Conservation (phyloP, 2,113 vertebrate genomes). For the Perca schrenkii region DNA sequence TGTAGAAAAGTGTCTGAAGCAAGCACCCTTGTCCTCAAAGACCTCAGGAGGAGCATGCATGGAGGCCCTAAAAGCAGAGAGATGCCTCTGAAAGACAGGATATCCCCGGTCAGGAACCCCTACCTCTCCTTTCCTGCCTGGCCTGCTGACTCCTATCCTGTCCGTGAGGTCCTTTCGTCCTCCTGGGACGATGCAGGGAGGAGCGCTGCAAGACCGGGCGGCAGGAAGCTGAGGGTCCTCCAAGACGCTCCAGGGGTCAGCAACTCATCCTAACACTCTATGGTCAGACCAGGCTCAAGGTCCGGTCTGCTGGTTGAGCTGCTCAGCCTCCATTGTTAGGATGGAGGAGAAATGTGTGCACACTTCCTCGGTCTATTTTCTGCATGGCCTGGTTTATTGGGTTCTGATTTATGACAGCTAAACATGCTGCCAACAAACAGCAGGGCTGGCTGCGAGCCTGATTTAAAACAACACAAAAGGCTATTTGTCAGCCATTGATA, state of each 20-base stretch:
- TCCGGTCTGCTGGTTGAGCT: slow-evolving; percentile 53
- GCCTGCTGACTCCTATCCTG: slow-evolving; percentile 76
- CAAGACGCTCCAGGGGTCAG: slow-evolving; percentile 78
- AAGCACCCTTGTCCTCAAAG: slow-evolving; percentile 4
- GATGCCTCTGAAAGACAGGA: slow-evolving; percentile 82
- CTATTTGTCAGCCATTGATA: slow-evolving; percentile 52
- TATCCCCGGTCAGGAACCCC: slow-evolving; percentile 82
- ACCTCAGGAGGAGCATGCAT: slow-evolving; percentile 33
- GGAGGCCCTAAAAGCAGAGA: slow-evolving; percentile 37
- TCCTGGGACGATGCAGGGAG: slow-evolving; percentile 53
- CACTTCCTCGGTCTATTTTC: slow-evolving; percentile 82
- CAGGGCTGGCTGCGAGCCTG: slow-evolving; percentile 32
- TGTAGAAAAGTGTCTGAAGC: not conserved
- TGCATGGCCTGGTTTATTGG: slow-evolving; percentile 66
- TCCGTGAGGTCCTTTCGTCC: slow-evolving; percentile 53
- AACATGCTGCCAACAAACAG: slow-evolving; percentile 36
- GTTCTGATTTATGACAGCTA: slow-evolving; percentile 69
- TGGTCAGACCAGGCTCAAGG: slow-evolving; percentile 32
- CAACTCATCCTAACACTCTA: slow-evolving; percentile 46
- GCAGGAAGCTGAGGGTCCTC: slow-evolving; percentile 80
- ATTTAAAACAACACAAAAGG: slow-evolving; percentile 57
- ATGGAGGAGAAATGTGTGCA: slow-evolving; percentile 51
- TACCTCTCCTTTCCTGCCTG: slow-evolving; percentile 70
- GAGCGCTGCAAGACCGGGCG: slow-evolving; percentile 19
- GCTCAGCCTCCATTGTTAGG: slow-evolving; percentile 78